Evolutionary conservation across 1,140 invertebrate genomes (phyloP).

Genomic region (Anastrepha ludens): DNA sequence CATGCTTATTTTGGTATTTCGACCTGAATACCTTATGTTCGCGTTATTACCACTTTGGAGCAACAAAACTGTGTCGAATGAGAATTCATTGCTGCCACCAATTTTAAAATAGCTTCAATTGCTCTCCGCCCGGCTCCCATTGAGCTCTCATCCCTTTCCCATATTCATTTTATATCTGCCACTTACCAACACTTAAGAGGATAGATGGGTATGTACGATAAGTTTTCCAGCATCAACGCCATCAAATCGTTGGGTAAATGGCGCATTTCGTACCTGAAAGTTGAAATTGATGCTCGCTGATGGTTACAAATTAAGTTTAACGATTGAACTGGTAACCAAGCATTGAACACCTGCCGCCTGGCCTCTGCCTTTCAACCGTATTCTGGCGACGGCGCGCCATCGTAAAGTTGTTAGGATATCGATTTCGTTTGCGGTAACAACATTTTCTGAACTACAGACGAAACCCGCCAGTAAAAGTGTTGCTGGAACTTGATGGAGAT

Average conservation of each 20-base stretch:
- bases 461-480: neutral
- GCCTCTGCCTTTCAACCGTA: neutral
- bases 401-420: slow-evolving; percentile 16
- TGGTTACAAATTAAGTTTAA: slow-evolving; percentile 54
- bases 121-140: neutral
- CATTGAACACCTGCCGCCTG: slow-evolving; percentile 1
- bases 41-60: too few species aligned
- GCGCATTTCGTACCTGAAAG: slow-evolving; percentile 43
- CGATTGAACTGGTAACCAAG: slow-evolving; percentile 28
- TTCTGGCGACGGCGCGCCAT: neutral
- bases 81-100: slow-evolving; percentile 29
- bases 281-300: slow-evolving; percentile 45
- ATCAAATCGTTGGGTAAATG: slow-evolving; percentile 40
- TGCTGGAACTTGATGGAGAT: slow-evolving; percentile 3
- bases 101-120: slow-evolving; percentile 5
- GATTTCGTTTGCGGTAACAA: slow-evolving; percentile 28
- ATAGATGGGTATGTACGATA: neutral
- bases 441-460: neutral
- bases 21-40: too few species aligned
- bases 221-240: neutral
- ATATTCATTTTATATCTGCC: neutral
- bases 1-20: too few species aligned
- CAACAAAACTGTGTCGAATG: neutral
- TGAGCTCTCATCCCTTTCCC: neutral
- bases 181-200: neutral